These are phyloP conservation scores for Tetragnatha versicolor DNA, from an alignment of 1,140 invertebrate species.

Conservation along the genomic window DNA sequence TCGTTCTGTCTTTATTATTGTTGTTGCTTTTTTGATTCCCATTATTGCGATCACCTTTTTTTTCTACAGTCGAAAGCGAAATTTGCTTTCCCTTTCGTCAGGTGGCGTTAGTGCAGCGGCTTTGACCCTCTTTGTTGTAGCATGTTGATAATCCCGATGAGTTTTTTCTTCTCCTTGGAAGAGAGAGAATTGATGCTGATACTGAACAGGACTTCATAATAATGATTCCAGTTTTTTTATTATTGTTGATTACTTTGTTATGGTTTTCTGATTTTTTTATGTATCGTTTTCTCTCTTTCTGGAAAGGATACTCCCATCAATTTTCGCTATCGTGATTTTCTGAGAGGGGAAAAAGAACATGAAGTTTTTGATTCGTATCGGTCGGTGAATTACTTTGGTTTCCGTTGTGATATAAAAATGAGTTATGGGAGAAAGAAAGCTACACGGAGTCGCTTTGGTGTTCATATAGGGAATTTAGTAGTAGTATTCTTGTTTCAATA, in stretches of 20 bases:
- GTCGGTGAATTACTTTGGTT: too few relatives aligned
- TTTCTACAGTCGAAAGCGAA: conserved; percentile 4
- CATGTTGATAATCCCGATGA: background rate
- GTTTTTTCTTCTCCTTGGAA: conserved; percentile 1
- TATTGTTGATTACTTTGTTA: conserved; percentile 24
- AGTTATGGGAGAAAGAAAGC: too few relatives aligned
- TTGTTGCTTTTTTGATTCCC: conserved; percentile 15
- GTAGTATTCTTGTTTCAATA: too few relatives aligned
- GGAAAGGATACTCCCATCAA: conserved; percentile 5
- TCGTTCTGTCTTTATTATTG: background rate
- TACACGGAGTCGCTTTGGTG: too few relatives aligned
- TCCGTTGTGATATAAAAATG: too few relatives aligned
- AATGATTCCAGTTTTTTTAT: conserved; percentile 10
- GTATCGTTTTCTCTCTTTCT: background rate
- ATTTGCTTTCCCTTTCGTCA: conserved; percentile 41
- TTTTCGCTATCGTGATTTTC: conserved; percentile 1
- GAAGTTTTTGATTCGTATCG: too few relatives aligned
- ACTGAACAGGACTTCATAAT: background rate
- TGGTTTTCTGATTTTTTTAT: background rate
- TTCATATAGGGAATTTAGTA: too few relatives aligned
- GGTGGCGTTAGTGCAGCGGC: conserved; percentile 39
- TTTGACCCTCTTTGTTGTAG: conserved; percentile 28
- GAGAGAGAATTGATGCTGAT: background rate
- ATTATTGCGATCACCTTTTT: conserved; percentile 34
- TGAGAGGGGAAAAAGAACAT: too few relatives aligned